Base-by-base conservation (phyloP, 2,888 invertebrate species). In the Steinernema scapterisci region DNA sequence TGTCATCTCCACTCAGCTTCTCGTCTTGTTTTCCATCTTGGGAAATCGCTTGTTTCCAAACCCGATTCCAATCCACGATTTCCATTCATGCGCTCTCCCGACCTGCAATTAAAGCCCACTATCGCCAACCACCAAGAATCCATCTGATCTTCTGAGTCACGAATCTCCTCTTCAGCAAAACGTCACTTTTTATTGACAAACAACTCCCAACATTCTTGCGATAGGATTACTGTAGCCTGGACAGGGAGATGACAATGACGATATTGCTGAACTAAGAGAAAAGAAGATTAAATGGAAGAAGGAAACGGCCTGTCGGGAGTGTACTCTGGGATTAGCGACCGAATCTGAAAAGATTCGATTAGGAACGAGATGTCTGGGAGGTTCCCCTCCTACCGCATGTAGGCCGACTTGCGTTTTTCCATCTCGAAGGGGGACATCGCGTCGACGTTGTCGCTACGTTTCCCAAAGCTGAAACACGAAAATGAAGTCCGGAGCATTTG, bases 331-430 rank as follows among this genome's bases (percentile, higher is more conserved):
- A 9, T 31, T 63, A 63, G 31, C 63, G 63, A 6, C 63, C 63
- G 63, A 63, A 63, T 48, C 48, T 48, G 48, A 48, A 48, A n/a
- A 6, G 38, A 9, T 9, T 38, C 38, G 38, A 38, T 38, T 38
- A 38, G 48, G n/a, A 48, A 48, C 13, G 6, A 9, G 38, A n/a
- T 48, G 48, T 16, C 5, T 7, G 48, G 5, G 48, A 13, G 13
- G n/a, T n/a, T n/a, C n/a, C 48, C 48, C 48, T 70, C 74, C 19
- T 70, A 75, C 63, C 78, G 71, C 78, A 77, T 77, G 73, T 77
- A 77, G 38, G 77, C 77, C 7, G 73, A 73, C 72, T 77, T 77
- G 45, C 77, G 63, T 54, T 77, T 77, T 19, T 70, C 63, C 63
- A 38, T 54, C n/a, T n/a, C n/a, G n/a, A n/a, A n/a, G n/a, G n/a